phyloP scores from a whole-genome alignment of 2,888 invertebrate genomes.

The Oxytorus armatus region DNA sequence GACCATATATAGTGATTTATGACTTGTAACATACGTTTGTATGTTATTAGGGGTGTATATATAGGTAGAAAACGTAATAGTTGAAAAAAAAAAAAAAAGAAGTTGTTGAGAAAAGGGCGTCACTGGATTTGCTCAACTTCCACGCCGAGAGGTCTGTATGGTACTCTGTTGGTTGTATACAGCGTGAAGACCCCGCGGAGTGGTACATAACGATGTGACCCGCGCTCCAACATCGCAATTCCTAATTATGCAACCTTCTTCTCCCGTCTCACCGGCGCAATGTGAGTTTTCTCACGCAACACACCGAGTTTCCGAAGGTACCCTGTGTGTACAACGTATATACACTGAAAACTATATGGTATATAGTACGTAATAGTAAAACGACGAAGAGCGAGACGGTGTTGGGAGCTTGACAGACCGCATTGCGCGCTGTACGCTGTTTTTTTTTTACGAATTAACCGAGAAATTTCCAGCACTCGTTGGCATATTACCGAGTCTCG shows the following conservation, averaged over 20 bases:
- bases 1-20: too few relatives aligned
- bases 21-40: not conserved
- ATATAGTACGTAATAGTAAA: not conserved
- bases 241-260: slow-evolving; percentile 80
- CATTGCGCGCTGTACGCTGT: slow-evolving; percentile 33
- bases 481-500: slow-evolving; percentile 47
- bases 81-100: slow-evolving; percentile 30
- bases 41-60: not conserved
- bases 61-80: not conserved
- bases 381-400: slow-evolving; percentile 5
- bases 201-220: slow-evolving; percentile 67
- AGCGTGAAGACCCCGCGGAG: slow-evolving; percentile 31
- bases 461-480: slow-evolving; percentile 21
- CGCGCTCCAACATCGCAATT: slow-evolving; percentile 76
- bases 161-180: slow-evolving; percentile 1
- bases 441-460: slow-evolving; percentile 38
- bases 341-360: not conserved
- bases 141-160: slow-evolving; percentile 12
- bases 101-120: slow-evolving; percentile 66
- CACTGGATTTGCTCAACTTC: slow-evolving; percentile 57
- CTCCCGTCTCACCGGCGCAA: slow-evolving; percentile 65
- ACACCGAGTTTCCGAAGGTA: slow-evolving; percentile 61
- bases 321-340: not conserved
- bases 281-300: slow-evolving; percentile 81
- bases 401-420: slow-evolving; percentile 5